These are phyloP conservation scores for Centroberyx gerrardi DNA, from an alignment of 2,797 vertebrate species.

Conservation along the genomic window DNA sequence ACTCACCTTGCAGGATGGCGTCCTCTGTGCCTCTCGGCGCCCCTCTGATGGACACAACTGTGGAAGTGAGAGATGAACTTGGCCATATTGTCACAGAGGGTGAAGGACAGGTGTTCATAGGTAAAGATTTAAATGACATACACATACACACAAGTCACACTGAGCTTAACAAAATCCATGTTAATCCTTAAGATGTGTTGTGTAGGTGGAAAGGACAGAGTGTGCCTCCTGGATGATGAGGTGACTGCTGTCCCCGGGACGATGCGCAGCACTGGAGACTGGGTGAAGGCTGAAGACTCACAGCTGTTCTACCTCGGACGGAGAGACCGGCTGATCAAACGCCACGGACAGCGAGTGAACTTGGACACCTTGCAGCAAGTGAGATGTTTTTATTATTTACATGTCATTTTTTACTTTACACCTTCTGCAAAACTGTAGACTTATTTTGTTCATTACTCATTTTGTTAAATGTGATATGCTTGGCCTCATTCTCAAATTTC, in stretches of 20 bases:
- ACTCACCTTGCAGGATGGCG: constrained; percentile 71
- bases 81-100: constrained; percentile 88
- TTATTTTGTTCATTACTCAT: neutral
- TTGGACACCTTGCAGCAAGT: constrained; percentile 91
- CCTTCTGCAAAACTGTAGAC: too few relatives aligned
- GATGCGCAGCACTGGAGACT: constrained; percentile 95
- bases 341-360: constrained; percentile 91
- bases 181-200: neutral
- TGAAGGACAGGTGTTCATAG: constrained; percentile 94
- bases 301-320: constrained; percentile 91
- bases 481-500: too few relatives aligned
- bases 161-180: neutral
- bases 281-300: constrained; percentile 84
- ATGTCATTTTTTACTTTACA: neutral
- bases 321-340: constrained; percentile 93
- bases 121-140: constrained; percentile 67
- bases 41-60: constrained; percentile 88
- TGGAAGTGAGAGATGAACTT: constrained; percentile 90
- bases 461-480: too few relatives aligned
- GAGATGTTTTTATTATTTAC: constrained; percentile 22
- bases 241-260: constrained; percentile 79
- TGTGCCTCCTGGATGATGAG: constrained; percentile 94
- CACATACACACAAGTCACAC: neutral
- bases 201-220: constrained; percentile 90
- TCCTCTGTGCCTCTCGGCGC: constrained; percentile 88